Conservation (phyloP, 2,888 invertebrate species). For the Chalcosyrphus nemorum region DNA sequence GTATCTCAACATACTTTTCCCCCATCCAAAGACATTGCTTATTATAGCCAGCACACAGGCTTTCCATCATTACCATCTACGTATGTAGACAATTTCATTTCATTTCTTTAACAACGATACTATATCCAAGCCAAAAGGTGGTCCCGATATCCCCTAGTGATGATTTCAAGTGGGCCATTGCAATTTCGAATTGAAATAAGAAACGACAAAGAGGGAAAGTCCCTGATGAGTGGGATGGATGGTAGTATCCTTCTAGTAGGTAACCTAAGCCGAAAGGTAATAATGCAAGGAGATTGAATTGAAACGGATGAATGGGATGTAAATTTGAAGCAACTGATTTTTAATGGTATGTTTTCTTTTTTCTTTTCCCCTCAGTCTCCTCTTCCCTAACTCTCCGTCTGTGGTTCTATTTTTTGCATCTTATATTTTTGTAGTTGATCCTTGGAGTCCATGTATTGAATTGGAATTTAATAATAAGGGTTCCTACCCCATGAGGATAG, state of each 20-base stretch:
- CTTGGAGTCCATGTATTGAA: conserved; percentile 11
- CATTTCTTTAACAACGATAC: conserved; percentile 2
- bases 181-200: conserved; percentile 23
- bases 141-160: conserved; percentile 5
- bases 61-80: conserved; percentile 54
- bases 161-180: conserved; percentile 14
- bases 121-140: neutral
- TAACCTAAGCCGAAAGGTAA: conserved; percentile 44
- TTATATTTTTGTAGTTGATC: conserved; percentile 14
- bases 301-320: conserved; percentile 41
- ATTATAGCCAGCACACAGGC: conserved; percentile 20
- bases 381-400: neutral
- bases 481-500: conserved; percentile 11
- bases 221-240: conserved; percentile 2
- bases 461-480: conserved; percentile 45
- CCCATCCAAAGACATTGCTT: neutral
- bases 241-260: neutral
- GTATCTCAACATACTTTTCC: too few relatives aligned
- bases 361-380: neutral
- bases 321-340: conserved; percentile 52
- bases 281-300: conserved; percentile 49
- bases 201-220: conserved; percentile 28
- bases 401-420: neutral
- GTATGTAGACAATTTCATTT: conserved; percentile 43
- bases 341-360: conserved; percentile 37